Base-by-base conservation (phyloP, 1,140 invertebrate species). In the Drosophila kohkoa region DNA sequence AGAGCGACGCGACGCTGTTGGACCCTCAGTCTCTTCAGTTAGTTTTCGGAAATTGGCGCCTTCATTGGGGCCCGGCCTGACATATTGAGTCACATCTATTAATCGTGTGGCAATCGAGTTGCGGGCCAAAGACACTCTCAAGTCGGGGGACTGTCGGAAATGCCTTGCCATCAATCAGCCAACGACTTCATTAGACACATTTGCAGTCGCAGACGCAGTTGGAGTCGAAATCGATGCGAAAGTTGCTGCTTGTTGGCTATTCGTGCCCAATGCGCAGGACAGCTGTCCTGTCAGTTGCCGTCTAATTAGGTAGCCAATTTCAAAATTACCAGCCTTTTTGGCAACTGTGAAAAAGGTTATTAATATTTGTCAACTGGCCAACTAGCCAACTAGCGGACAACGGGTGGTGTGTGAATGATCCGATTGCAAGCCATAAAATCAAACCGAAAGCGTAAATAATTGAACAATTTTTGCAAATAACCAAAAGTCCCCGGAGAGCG, bases 131-230 rank as follows among this genome's bases (percentile, higher is more conserved):
- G 32, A 11, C 62, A 45, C 25, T 55, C 7, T 38, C 38, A 1
- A n/a, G 52, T 38, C 15, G 60, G 49, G 60, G 38, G 52, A 35
- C 74, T 20, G 55, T 59, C 77, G 75, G 82, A 81, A 85, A 81
- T 81, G 82, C 62, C 59, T 16, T 59, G 43, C 79, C 77, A 87
- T 88, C 82, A 87, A 87, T 87, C 83, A 88, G 59, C 70, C 28
- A 63, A 77, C 55, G 73, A 80, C 83, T 83, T 80, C 81, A 87
- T 88, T 88, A 87, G 83, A 88, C 69, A 80, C 83, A 87, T 82
- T 85, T 78, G 51, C 66, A 58, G 72, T 63, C 60, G 41, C 54
- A 58, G 63, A 35, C 30, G 58, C 62, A 70, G 59, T 60, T 75
- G 72, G 28, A 67, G 77, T 68, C 64, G 52, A 51, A 55, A 60